Base-by-base conservation (phyloP, 1,140 invertebrate species). In the Aethina tumida region DNA sequence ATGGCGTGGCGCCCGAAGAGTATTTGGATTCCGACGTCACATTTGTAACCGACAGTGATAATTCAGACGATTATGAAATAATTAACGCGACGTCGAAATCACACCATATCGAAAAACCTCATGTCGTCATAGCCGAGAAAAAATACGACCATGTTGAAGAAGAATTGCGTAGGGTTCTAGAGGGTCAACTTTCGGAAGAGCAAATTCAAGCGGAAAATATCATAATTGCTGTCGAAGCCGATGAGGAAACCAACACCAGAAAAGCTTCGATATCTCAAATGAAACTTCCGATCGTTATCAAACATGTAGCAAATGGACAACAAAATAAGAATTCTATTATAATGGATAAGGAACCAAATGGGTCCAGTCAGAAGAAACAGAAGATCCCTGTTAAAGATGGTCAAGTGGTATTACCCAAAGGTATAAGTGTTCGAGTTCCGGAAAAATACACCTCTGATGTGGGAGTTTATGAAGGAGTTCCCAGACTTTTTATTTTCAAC, bases 141-240 rank as follows among this genome's bases (percentile, higher is more conserved):
- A 38, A 39, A 22, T 22, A 25, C 17, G 3, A 39, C 9, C 38
- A 49, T 10, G 16, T 45, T 15, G 34, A 45, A 28, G 43, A 40
- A 10, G 43, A 45, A 41, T 28, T 44, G n/a, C 34, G 36, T 16
- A 47, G 41, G 24, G 49, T 39, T n/a, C 22, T 48, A 6, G 45
- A 51, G 19, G 39, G 38, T 13, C 36, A 27, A 8, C 16, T 40
- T 10, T 33, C 39, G 1, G 43, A 43, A 31, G 14, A 35, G 21
- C 19, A 44, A 29, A 28, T 15, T 26, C 24, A 20, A 26, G 21
- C 45, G 13, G 26, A 43, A 13, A 40, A 49, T 18, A 49, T 33
- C 3, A 41, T 44, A 8, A 39, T 44, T 22, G 25, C 39, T 18
- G 20, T 44, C 3, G 30, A 44, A 16, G 27, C 19, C 14, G 42